phyloP scores from a whole-genome alignment of 2,797 vertebrate genomes.

The Anas flavirostris region DNA sequence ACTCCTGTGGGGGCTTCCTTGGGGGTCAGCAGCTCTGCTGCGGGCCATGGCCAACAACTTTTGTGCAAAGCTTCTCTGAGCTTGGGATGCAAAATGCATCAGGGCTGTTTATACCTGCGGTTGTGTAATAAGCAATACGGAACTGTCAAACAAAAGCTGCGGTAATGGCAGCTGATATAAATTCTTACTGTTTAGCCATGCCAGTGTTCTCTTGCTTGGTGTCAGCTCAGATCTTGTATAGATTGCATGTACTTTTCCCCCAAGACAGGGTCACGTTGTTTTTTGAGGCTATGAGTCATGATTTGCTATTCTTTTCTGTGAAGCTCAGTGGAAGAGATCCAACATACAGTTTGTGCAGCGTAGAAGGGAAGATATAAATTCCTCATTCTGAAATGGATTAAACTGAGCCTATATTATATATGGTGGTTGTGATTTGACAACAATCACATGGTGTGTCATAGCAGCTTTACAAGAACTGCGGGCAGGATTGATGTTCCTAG shows the following conservation, averaged over 20 bases:
- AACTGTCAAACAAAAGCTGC: background rate
- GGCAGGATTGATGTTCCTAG: background rate
- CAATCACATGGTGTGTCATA: background rate
- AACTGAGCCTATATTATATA: background rate
- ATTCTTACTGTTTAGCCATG: background rate
- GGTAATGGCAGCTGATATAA: background rate
- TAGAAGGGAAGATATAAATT: background rate
- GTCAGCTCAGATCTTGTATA: background rate
- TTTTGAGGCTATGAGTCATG: background rate
- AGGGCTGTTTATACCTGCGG: background rate
- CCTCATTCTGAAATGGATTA: background rate
- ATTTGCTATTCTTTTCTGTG: background rate
- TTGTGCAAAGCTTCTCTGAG: background rate
- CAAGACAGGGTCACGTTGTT: background rate
- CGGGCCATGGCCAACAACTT: background rate
- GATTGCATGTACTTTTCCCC: background rate
- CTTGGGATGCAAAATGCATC: background rate
- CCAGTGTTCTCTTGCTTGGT: background rate
- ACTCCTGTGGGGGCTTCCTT: too few species aligned
- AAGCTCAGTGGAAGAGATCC: background rate
- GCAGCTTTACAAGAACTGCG: slow-evolving; percentile 7
- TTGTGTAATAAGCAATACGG: too few species aligned
- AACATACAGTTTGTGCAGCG: background rate
- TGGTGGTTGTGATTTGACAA: background rate
- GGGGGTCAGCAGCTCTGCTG: background rate